A percentile compares a stretch with the other conserved stretches of the same genome.
Evolutionary conservation across 2,888 invertebrate species (phyloP).

Genomic region (Dicranocentrus wangi): DNA sequence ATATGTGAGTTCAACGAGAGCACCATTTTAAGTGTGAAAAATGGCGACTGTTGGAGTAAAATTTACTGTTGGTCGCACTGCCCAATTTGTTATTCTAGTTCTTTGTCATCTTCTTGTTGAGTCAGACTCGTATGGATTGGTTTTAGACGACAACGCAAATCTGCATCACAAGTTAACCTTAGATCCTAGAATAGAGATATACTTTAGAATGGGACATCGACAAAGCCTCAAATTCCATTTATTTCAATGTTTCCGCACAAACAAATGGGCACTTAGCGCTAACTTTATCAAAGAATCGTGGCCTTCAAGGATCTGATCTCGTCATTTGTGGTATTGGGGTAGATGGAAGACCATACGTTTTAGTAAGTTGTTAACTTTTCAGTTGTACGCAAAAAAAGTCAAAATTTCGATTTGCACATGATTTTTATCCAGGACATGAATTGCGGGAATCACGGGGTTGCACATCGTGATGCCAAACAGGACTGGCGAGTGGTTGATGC

Average conservation of each 20-base stretch:
- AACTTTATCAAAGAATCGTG: constrained; percentile 16
- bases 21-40: no score
- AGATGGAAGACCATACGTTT: constrained; percentile 31
- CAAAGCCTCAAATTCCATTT: neutral
- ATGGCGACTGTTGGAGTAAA: no score
- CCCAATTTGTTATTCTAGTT: no score
- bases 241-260: constrained; percentile 14
- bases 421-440: constrained; percentile 10
- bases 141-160: no score
- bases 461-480: neutral
- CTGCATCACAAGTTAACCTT: no score
- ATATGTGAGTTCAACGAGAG: no score
- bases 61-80: no score
- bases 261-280: constrained; percentile 25
- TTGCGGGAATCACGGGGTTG: neutral
- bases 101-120: no score
- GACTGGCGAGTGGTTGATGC: neutral
- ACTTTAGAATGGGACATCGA: constrained; percentile 24
- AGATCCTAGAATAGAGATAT: constrained; percentile 10
- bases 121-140: no score
- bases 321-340: constrained; percentile 26
- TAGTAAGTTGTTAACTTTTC: constrained; percentile 11
- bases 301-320: constrained; percentile 39
- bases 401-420: no score
- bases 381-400: no score